Conservation (phyloP, 2,888 invertebrate genomes). For the Slavum lentiscoides region DNA sequence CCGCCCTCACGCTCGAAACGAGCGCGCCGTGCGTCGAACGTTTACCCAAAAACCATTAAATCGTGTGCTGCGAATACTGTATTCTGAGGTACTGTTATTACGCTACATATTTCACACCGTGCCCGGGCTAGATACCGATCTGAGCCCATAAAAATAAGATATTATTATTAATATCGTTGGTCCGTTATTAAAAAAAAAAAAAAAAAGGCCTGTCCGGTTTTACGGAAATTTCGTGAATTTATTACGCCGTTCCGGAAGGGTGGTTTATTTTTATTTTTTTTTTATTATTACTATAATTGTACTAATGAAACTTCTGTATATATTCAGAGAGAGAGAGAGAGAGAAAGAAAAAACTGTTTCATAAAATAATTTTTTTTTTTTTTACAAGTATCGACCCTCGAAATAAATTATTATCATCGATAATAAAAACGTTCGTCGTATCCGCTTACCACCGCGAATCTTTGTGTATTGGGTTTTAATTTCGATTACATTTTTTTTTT, state of each 20-base stretch:
- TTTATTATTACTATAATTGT: conserved; percentile 23
- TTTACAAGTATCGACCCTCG: not conserved
- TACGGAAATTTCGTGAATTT: conserved; percentile 46
- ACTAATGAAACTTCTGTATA: conserved; percentile 18
- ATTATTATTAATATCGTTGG: conserved; percentile 48
- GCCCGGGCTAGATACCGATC: conserved; percentile 46
- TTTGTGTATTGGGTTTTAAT: too few species aligned
- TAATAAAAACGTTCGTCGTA: not conserved
- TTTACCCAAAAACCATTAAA: conserved; percentile 53
- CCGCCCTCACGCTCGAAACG: too few species aligned
- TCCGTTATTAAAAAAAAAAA: conserved; percentile 36
- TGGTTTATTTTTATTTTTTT: not conserved
- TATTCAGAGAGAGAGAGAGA: too few species aligned
- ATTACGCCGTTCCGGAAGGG: conserved; percentile 30
- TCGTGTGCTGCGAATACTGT: conserved; percentile 42
- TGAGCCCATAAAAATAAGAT: conserved; percentile 47
- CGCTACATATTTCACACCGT: conserved; percentile 47
- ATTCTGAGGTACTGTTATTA: conserved; percentile 43
- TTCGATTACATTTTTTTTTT: too few species aligned
- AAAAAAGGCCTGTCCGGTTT: conserved; percentile 35
- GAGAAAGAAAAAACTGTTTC: conserved; percentile 2
- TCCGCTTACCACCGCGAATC: too few species aligned
- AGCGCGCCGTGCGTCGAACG: conserved; percentile 41
- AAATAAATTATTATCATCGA: not conserved
- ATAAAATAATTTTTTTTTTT: not conserved